phyloP scores from a whole-genome alignment of 2,797 vertebrate genomes.

The Chrysocyon brachyurus region DNA sequence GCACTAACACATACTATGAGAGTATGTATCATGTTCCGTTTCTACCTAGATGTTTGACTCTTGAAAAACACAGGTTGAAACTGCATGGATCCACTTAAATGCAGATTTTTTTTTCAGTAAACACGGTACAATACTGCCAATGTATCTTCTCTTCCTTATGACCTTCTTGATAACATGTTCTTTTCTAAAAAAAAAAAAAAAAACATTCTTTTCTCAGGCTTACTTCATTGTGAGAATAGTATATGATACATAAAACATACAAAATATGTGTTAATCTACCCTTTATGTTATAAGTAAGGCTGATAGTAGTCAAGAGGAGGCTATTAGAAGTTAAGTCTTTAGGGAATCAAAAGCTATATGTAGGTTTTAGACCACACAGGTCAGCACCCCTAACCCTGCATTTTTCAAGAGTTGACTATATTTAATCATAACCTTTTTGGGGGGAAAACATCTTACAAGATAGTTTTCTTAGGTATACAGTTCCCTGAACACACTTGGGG shows the following conservation, averaged over 20 bases:
- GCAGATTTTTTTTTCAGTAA: background rate
- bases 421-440: background rate
- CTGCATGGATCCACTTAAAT: background rate
- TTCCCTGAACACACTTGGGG: slow-evolving; percentile 27
- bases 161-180: background rate
- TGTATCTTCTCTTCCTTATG: background rate
- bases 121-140: background rate
- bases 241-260: background rate
- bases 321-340: background rate
- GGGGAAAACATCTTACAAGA: background rate
- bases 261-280: background rate
- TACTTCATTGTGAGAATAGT: background rate
- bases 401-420: background rate
- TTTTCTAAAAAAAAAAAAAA: background rate
- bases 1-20: background rate
- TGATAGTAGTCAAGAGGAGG: background rate
- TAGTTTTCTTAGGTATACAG: background rate
- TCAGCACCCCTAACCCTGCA: background rate
- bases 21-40: background rate
- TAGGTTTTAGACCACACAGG: background rate
- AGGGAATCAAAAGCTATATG: background rate
- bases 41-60: background rate
- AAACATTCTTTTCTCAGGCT: background rate
- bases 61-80: background rate
- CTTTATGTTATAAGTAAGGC: background rate